phyloP scores from a whole-genome alignment of 35 echinoderm and acorn worm genomes.

The Diadema setosum region DNA sequence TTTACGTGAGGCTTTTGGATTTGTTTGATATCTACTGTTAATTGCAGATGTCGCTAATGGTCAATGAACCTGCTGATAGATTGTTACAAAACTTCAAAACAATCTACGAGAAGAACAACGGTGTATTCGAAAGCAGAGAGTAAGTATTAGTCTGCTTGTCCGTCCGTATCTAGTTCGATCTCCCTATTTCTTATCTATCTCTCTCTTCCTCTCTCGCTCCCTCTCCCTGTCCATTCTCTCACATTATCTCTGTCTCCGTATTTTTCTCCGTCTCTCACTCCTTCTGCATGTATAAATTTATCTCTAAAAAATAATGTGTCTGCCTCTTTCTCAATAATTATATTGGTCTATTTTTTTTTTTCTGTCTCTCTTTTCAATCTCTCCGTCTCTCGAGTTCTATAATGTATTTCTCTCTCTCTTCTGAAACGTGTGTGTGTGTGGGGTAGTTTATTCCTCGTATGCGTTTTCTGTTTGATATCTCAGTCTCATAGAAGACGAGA shows the following conservation, averaged over 20 bases:
- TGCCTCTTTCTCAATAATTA: not conserved
- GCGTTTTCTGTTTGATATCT: not conserved
- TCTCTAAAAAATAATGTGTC: not conserved
- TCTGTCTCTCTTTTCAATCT: not conserved
- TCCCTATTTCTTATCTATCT: not conserved
- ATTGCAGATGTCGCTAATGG: not conserved
- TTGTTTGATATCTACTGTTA: not conserved
- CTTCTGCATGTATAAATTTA: not conserved
- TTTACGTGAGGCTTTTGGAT: not conserved
- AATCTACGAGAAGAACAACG: not conserved
- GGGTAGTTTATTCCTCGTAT: too few relatives aligned
- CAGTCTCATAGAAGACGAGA: not conserved
- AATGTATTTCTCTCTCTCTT: too few relatives aligned
- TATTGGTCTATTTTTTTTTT: not conserved
- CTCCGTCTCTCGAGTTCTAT: not conserved
- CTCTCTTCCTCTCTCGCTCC: not conserved
- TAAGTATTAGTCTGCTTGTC: not conserved
- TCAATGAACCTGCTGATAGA: not conserved
- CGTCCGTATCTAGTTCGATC: not conserved
- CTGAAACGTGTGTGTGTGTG: too few relatives aligned
- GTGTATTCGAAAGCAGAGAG: not conserved
- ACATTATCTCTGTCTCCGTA: not conserved
- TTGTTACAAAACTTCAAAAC: not conserved
- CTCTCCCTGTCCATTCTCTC: not conserved
- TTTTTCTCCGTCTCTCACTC: not conserved